Percentiles rank a stretch among this genome's conserved stretches.
Conservation (phyloP, 2,888 invertebrate genomes). For the Pristionchus maxplancki region DNA sequence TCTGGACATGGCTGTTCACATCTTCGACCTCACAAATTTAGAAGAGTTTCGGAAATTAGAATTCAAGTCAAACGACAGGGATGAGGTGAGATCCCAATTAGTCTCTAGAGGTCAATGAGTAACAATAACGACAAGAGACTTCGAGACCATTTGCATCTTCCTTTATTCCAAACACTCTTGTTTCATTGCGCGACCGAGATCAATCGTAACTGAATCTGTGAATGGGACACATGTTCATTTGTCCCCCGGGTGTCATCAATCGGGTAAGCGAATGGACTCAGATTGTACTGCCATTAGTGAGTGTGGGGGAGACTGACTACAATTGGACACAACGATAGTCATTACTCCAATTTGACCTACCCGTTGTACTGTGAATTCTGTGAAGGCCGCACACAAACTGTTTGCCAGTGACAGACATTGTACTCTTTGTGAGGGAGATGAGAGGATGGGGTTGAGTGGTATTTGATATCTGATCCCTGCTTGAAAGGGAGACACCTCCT, state of each 20-base stretch:
- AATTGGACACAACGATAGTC: background rate
- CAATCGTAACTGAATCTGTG: slow-evolving; percentile 48
- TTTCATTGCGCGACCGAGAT: background rate
- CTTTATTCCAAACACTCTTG: background rate
- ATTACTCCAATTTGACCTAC: background rate
- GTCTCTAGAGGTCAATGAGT: background rate
- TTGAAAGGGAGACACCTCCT: slow-evolving; percentile 5
- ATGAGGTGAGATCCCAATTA: slow-evolving; percentile 1
- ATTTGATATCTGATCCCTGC: background rate
- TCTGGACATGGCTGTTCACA: slow-evolving; percentile 52
- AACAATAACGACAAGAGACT: too few species aligned
- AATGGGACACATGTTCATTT: slow-evolving; percentile 40
- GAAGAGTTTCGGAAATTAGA: slow-evolving; percentile 49
- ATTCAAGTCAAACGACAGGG: slow-evolving; percentile 15
- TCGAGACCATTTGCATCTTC: background rate
- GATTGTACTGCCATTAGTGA: slow-evolving; percentile 29
- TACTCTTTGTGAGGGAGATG: slow-evolving; percentile 18
- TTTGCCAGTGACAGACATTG: slow-evolving; percentile 15
- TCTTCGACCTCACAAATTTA: slow-evolving; percentile 49
- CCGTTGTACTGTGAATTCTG: background rate
- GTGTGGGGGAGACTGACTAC: background rate
- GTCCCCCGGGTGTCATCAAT: slow-evolving; percentile 43
- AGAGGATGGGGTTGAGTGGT: slow-evolving; percentile 17
- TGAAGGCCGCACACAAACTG: background rate
- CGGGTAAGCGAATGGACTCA: slow-evolving; percentile 29